These are phyloP conservation scores for Myoxocephalus aenaeus DNA, from an alignment of 2,797 vertebrate species.

Conservation along the genomic window DNA sequence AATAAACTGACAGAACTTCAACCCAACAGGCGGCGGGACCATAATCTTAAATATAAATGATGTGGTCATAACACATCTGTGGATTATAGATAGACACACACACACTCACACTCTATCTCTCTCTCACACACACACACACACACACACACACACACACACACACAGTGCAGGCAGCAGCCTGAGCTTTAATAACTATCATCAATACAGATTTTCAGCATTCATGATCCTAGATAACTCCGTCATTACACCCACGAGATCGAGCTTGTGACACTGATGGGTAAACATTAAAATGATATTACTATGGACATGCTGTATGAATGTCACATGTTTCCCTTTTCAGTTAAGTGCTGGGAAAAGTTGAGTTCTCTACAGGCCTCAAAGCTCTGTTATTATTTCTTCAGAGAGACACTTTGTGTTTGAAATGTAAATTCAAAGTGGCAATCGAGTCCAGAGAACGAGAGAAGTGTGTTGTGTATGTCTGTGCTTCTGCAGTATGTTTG, in stretches of 20 bases:
- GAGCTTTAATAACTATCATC: conserved; percentile 63
- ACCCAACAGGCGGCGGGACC: background rate
- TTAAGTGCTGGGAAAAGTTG: conserved; percentile 16
- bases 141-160: background rate
- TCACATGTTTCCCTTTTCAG: conserved; percentile 13
- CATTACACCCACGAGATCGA: conserved; percentile 49
- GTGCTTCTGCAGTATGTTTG: background rate
- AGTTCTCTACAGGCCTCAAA: conserved; percentile 28
- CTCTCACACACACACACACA: background rate
- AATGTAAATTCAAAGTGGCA: conserved; percentile 43
- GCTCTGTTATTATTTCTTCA: conserved; percentile 38
- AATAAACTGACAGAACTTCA: conserved; percentile 8
- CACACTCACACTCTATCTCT: too few species aligned
- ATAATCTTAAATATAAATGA: conserved; percentile 31
- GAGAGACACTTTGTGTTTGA: conserved; percentile 32
- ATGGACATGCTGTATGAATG: conserved; percentile 1
- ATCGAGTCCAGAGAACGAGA: conserved; percentile 3
- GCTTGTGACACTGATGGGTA: conserved; percentile 17
- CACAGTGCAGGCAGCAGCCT: conserved; percentile 19
- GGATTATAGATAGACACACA: conserved; percentile 18
- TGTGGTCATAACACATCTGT: conserved; percentile 23
- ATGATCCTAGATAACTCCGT: conserved; percentile 37
- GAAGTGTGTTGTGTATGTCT: conserved; percentile 10
- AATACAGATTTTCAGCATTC: conserved; percentile 53
- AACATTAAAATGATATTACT: conserved; percentile 35